Percentiles rank a stretch among this genome's conserved stretches.
Conservation (phyloP, 2,113 vertebrate species). For the Agapornis roseicollis region DNA sequence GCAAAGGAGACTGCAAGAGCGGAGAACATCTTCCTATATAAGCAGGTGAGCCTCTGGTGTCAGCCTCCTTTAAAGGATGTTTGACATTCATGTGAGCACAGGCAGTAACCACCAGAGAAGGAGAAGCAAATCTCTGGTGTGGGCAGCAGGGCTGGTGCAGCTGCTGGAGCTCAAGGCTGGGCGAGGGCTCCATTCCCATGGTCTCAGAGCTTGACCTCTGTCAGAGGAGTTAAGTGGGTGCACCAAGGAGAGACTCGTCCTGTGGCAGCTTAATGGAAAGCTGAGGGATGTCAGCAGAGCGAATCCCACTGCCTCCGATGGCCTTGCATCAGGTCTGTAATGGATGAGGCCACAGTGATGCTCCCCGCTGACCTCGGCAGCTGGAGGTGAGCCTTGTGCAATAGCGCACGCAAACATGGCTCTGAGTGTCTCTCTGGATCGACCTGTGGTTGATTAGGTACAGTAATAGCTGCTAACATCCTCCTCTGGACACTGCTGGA, state of each 20-base stretch:
- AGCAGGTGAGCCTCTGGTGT: not conserved
- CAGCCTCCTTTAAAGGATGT: not conserved
- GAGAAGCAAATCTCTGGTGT: not conserved
- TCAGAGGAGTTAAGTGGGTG: not conserved
- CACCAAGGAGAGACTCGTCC: not conserved
- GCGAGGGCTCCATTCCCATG: fast-evolving
- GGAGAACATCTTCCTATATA: no score
- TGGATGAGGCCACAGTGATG: fast-evolving
- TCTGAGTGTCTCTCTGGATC: not conserved
- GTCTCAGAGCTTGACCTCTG: not conserved
- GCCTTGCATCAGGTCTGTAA: not conserved
- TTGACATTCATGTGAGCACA: not conserved
- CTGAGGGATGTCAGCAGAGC: fast-evolving
- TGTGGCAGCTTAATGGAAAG: not conserved
- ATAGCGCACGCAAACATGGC: fast-evolving
- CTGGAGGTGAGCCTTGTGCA: not conserved
- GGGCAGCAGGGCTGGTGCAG: not conserved
- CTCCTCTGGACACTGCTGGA: not conserved
- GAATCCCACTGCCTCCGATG: not conserved
- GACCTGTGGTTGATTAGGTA: not conserved
- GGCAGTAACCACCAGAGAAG: not conserved
- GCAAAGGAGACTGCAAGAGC: not conserved
- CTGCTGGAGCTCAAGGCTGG: not conserved
- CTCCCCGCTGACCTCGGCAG: not conserved
- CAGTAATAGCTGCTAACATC: not conserved